phyloP scores from a whole-genome alignment of 2,888 invertebrate genomes.

The Helleia helle region DNA sequence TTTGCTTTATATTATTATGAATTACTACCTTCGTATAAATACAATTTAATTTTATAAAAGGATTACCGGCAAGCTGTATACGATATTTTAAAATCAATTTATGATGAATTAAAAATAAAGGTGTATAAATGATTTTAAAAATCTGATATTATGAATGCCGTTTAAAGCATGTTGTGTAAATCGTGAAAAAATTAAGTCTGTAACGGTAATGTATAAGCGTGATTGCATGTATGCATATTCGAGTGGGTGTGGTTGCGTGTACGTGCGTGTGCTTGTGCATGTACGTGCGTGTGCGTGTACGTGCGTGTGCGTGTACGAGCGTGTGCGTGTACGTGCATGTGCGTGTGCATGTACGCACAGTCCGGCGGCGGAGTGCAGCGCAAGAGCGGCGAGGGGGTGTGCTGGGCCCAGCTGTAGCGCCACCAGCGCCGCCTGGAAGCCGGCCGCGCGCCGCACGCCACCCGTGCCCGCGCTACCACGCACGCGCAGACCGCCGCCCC shows the following conservation, averaged over 20 bases:
- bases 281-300: neutral
- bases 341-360: conserved; percentile 80
- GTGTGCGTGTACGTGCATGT: too few species aligned
- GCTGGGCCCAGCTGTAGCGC: conserved; percentile 91
- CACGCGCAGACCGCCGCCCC: conserved; percentile 32
- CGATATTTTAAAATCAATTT: too few species aligned
- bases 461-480: conserved; percentile 56
- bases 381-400: conserved; percentile 91
- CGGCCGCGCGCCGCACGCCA: conserved; percentile 86
- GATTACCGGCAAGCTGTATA: too few species aligned
- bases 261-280: neutral
- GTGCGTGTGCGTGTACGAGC: neutral
- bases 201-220: too few species aligned
- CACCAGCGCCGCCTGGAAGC: conserved; percentile 96
- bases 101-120: too few species aligned
- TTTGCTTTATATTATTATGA: too few species aligned
- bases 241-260: neutral
- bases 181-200: too few species aligned
- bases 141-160: too few species aligned
- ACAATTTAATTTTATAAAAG: too few species aligned
- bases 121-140: too few species aligned
- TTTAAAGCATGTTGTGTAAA: too few species aligned
- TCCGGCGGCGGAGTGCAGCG: conserved; percentile 97
- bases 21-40: too few species aligned
- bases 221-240: neutral